These are phyloP conservation scores for Eonycteris spelaea DNA, from an alignment of 2,113 vertebrate species.

Conservation along the genomic window DNA sequence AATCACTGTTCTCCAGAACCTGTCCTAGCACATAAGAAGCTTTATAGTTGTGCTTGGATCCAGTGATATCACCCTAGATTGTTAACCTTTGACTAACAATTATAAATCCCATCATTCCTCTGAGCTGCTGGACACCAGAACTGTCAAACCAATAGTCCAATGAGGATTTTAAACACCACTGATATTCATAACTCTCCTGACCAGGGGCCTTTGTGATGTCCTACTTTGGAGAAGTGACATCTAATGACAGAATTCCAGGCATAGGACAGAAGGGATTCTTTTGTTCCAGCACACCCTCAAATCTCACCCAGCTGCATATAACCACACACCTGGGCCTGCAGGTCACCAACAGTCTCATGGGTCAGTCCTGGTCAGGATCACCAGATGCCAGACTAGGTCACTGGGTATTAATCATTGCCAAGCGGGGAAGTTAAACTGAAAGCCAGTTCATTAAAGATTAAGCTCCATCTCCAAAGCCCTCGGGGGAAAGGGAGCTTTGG, in stretches of 20 bases:
- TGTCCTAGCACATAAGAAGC: neutral
- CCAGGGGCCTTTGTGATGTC: neutral
- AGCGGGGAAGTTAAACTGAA: slow-evolving; percentile 69
- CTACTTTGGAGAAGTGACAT: neutral
- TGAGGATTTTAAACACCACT: neutral
- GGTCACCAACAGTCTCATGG: neutral
- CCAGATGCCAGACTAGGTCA: slow-evolving; percentile 48
- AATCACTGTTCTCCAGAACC: neutral
- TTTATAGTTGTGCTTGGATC: neutral
- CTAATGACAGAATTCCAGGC: neutral
- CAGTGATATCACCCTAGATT: neutral
- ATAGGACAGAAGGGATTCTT: neutral
- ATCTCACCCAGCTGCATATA: neutral
- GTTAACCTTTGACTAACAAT: neutral
- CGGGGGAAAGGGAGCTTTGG: slow-evolving; percentile 72
- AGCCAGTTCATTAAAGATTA: slow-evolving; percentile 75
- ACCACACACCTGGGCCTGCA: neutral
- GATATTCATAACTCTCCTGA: neutral
- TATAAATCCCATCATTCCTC: neutral
- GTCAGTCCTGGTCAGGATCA: slow-evolving; percentile 62
- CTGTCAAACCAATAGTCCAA: neutral
- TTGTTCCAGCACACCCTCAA: neutral
- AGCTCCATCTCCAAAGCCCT: slow-evolving; percentile 77
- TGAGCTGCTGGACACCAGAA: neutral
- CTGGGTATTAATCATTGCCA: slow-evolving; percentile 73